A percentile compares a stretch with the other conserved stretches of the same genome.
These are phyloP conservation scores for Actinernus sp. DNA, from an alignment of 92 coral and sea anemone species.

Conservation along the genomic window DNA sequence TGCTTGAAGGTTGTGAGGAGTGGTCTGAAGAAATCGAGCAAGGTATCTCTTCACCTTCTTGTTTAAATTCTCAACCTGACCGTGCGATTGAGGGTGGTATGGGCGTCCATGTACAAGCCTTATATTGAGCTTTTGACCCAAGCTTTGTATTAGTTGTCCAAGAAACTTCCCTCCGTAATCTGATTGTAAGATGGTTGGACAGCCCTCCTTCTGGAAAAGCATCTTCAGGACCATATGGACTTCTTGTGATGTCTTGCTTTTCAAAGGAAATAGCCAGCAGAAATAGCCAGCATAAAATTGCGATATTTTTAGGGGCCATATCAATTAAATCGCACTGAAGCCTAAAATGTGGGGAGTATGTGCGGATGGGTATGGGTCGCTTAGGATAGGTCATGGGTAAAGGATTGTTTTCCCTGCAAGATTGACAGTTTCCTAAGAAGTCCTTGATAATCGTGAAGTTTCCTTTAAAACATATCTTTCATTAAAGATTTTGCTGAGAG, in stretches of 20 bases:
- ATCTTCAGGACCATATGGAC: neutral
- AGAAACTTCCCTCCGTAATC: constrained; percentile 44
- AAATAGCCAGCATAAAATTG: constrained; percentile 19
- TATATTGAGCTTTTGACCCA: constrained; percentile 1
- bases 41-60: constrained; percentile 36
- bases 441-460: neutral
- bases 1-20: constrained; percentile 19
- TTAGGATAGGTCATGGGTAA: constrained; percentile 10
- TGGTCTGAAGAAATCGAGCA: constrained; percentile 14
- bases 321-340: constrained; percentile 23
- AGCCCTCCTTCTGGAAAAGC: constrained; percentile 21
- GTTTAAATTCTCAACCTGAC: constrained; percentile 53
- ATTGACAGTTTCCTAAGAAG: constrained; percentile 5
- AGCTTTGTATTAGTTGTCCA: constrained; percentile 12
- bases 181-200: constrained; percentile 25
- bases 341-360: constrained; percentile 10
- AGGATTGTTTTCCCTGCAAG: constrained; percentile 15
- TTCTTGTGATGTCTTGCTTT: constrained; percentile 8
- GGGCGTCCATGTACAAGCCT: constrained; percentile 40
- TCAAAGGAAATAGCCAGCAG: constrained; percentile 35
- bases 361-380: constrained; percentile 17
- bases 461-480: constrained; percentile 6
- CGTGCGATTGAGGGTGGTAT: constrained; percentile 48
- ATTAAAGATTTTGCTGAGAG: neutral
- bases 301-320: constrained; percentile 45